These are phyloP conservation scores for Drosophila mimica DNA, from an alignment of 2,888 invertebrate species.

Conservation along the genomic window DNA sequence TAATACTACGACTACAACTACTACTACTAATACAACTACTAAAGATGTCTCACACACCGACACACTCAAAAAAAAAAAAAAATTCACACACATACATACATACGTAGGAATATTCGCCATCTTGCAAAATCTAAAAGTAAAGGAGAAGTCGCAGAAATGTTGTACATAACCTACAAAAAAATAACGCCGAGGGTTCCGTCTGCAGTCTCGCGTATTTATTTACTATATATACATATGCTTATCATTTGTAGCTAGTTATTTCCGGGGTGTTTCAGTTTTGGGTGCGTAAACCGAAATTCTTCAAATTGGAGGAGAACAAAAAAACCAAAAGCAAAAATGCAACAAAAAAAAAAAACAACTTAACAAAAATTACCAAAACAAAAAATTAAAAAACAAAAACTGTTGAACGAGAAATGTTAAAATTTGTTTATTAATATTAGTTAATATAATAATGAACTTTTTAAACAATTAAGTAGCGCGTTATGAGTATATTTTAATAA, in stretches of 20 bases:
- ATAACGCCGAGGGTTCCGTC: conserved; percentile 40
- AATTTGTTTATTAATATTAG: conserved; percentile 79
- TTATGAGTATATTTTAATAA: conserved; percentile 79
- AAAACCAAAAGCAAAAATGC: conserved; percentile 17
- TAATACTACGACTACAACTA: conserved; percentile 26
- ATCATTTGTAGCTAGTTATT: conserved; percentile 52
- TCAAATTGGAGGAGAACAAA: conserved; percentile 6
- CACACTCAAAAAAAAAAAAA: not conserved
- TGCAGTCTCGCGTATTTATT: conserved; percentile 45
- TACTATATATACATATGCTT: conserved; percentile 28
- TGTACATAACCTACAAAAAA: conserved; percentile 65
- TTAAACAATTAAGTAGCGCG: conserved; percentile 80
- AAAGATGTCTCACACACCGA: conserved; percentile 30
- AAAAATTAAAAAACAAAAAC: conserved; percentile 17
- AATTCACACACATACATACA: not conserved
- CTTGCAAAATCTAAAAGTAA: conserved; percentile 49
- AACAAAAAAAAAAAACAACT: conserved; percentile 16
- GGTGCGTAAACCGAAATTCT: conserved; percentile 41
- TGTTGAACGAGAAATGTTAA: conserved; percentile 69
- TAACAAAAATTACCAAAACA: conserved; percentile 27
- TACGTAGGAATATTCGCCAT: conserved; percentile 37
- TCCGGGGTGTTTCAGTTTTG: conserved; percentile 40
- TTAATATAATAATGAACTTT: conserved; percentile 69
- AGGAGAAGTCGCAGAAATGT: conserved; percentile 54
- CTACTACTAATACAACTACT: conserved; percentile 31